Percentiles rank a stretch among this genome's conserved stretches.
phyloP scores from a whole-genome alignment of 2,888 invertebrate genomes.

The Capitulum mitella region DNA sequence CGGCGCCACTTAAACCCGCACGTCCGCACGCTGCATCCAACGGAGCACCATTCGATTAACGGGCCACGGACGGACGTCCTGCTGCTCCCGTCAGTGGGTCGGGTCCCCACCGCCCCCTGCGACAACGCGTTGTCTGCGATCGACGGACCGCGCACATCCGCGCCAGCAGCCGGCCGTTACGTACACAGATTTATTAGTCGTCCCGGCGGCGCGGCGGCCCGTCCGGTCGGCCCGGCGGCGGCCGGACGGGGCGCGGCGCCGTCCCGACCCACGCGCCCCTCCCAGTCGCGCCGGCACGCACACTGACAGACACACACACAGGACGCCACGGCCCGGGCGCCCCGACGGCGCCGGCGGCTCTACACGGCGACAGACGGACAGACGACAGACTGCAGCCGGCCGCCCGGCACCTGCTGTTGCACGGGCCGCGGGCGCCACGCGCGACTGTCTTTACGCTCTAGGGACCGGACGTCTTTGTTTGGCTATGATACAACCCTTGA shows the following conservation, averaged over 20 bases:
- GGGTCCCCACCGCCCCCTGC: too few relatives aligned
- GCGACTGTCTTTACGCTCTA: background rate
- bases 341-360: too few relatives aligned
- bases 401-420: too few relatives aligned
- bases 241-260: background rate
- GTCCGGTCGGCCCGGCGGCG: background rate
- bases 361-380: background rate
- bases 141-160: too few relatives aligned
- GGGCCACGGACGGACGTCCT: too few relatives aligned
- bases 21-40: too few relatives aligned
- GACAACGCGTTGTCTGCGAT: too few relatives aligned
- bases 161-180: background rate
- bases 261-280: background rate
- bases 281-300: background rate
- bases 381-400: background rate
- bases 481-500: background rate
- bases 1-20: too few relatives aligned
- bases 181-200: slow-evolving; percentile 3
- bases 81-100: too few relatives aligned
- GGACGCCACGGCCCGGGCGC: too few relatives aligned
- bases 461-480: background rate
- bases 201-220: background rate
- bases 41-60: too few relatives aligned
- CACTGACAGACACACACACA: background rate
- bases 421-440: background rate